Conservation (phyloP, 2,113 vertebrate species). For the Misgurnus anguillicaudatus region DNA sequence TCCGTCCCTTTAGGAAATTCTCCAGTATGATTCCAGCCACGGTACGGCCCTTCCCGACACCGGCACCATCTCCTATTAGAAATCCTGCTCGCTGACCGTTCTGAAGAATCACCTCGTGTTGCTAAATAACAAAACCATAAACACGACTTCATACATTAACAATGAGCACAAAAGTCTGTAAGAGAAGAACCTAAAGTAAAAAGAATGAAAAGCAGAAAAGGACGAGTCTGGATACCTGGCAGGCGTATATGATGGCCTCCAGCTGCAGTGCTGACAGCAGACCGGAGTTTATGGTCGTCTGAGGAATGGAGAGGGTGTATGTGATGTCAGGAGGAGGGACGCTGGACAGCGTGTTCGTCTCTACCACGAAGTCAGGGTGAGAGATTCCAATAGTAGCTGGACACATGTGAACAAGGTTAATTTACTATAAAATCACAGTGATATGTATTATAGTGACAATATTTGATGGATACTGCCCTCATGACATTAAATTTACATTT, state of each 20-base stretch:
- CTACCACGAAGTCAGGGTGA: conserved; percentile 95
- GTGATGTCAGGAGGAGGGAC: conserved; percentile 94
- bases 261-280: conserved; percentile 92
- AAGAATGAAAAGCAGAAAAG: neutral
- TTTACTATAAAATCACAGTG: neutral
- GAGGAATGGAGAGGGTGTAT: conserved; percentile 84
- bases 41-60: conserved; percentile 94
- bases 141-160: neutral
- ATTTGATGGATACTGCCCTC: neutral
- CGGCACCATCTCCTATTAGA: conserved; percentile 93
- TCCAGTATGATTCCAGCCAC: conserved; percentile 95
- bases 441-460: neutral
- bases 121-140: conserved; percentile 69
- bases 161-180: neutral
- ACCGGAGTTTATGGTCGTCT: conserved; percentile 71
- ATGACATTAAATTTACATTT: conserved; percentile 80
- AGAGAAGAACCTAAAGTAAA: neutral
- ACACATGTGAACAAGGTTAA: neutral
- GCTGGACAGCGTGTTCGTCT: conserved; percentile 95
- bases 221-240: conserved; percentile 83
- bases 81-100: conserved; percentile 92
- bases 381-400: conserved; percentile 94
- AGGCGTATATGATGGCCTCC: conserved; percentile 94
- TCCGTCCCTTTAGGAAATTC: conserved; percentile 89
- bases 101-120: conserved; percentile 95